These are phyloP conservation scores for Drosophila dives DNA, from an alignment of 2,888 invertebrate species.

Conservation along the genomic window DNA sequence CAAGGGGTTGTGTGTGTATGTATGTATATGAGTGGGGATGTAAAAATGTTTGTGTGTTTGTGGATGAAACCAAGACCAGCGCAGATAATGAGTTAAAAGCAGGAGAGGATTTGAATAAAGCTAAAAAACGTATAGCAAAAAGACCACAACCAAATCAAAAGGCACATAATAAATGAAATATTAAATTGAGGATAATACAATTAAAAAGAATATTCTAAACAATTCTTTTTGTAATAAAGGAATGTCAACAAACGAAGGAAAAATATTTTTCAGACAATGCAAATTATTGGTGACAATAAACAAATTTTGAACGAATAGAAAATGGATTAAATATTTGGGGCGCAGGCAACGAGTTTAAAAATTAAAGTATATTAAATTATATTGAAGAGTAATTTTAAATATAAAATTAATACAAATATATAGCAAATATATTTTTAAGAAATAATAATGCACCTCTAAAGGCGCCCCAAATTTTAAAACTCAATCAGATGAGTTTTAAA, in stretches of 20 bases:
- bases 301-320: not conserved
- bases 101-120: slow-evolving; percentile 8
- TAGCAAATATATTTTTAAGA: not conserved
- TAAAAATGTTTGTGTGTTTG: not conserved
- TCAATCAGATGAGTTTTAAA: slow-evolving; percentile 15
- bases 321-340: not conserved
- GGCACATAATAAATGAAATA: slow-evolving; percentile 4
- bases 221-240: not conserved
- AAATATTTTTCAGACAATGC: not conserved
- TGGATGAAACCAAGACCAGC: slow-evolving; percentile 37
- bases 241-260: not conserved
- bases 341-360: not conserved
- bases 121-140: slow-evolving; percentile 1
- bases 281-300: not conserved
- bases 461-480: not conserved
- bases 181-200: not conserved
- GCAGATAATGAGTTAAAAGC: slow-evolving; percentile 6
- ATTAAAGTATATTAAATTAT: not conserved
- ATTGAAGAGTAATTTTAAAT: not conserved
- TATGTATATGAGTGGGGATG: slow-evolving; percentile 15
- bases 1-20: slow-evolving; percentile 8
- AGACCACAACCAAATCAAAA: slow-evolving; percentile 44
- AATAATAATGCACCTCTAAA: not conserved
- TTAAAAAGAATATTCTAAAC: not conserved
- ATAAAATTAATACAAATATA: not conserved